phyloP scores from a whole-genome alignment of 2,797 vertebrate genomes.

The Gambelia wislizenii region DNA sequence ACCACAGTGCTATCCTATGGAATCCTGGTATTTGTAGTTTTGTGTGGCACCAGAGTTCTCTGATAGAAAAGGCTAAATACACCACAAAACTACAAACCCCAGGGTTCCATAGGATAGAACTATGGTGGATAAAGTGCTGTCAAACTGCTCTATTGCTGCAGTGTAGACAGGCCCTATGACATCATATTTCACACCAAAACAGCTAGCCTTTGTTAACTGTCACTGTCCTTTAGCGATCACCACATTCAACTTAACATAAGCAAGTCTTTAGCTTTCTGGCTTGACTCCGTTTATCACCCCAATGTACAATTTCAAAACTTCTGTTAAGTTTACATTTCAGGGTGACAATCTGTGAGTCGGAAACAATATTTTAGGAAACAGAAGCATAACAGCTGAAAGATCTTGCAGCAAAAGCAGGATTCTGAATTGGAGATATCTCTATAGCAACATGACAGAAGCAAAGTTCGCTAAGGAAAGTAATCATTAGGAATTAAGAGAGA shows the following conservation, averaged over 20 bases:
- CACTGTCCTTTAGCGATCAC: not conserved
- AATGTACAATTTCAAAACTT: not conserved
- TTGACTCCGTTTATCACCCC: not conserved
- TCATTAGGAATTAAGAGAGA: slow-evolving; percentile 28
- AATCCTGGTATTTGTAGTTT: too few relatives aligned
- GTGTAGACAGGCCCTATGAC: too few relatives aligned
- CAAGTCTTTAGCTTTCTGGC: not conserved
- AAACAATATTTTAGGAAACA: slow-evolving; percentile 41
- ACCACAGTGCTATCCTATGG: too few relatives aligned
- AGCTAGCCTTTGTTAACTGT: not conserved
- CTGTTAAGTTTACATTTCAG: not conserved
- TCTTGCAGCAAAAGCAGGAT: slow-evolving; percentile 36
- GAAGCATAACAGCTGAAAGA: slow-evolving; percentile 45
- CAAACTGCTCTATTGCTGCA: too few relatives aligned
- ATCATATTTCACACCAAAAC: not conserved
- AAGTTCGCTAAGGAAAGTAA: not conserved
- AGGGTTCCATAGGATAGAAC: too few relatives aligned
- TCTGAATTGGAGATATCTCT: slow-evolving; percentile 26
- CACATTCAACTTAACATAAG: not conserved
- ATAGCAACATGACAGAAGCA: slow-evolving; percentile 44
- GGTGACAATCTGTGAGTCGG: slow-evolving; percentile 28
- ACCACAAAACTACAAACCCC: too few relatives aligned
- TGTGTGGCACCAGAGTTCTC: too few relatives aligned
- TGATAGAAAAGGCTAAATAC: too few relatives aligned
- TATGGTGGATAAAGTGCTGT: too few relatives aligned